Evolutionary conservation across 2,888 invertebrate species (phyloP), one percentile per base, ranked within the genome.

Genomic region (Sphaerophoria taeniata): DNA sequence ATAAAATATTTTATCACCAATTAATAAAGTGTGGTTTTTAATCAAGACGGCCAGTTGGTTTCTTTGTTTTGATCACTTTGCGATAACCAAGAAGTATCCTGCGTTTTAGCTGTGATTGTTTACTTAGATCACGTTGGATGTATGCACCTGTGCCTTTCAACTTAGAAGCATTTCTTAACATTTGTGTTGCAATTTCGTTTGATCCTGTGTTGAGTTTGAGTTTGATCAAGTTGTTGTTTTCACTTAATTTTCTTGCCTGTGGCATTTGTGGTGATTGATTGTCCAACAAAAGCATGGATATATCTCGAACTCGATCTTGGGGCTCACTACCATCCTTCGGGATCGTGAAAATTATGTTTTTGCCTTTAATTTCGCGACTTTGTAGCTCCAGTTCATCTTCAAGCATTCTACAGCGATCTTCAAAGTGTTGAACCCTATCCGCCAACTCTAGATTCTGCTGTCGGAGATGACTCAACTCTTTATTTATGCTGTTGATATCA

Each of bases 1-100:
- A 39, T 63, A 47, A 63, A 45, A 63, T 9, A 33, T 31, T 47
- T 31, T 61, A 33, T 24, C 47, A 3, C 33, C 14, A 63, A 47
- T n/a, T 12, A 47, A 2, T 47, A 55, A n/a, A 6, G 6, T 31
- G 11, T 33, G n/a, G 12, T 65, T 65, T 34, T 47, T 65, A 2
- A 65, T 34, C 0, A 2, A 1, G 3, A 67, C 36, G 0, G 24
- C 11, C 51, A 12, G 36, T 24, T 36, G 67, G 47, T 7, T 49
- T 49, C 5, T 6, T 34, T 39, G 36, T 14, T 43, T 53, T 53
- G 4, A 53, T 31, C 24, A 16, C 39, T 43, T 67, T 53, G 6
- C 16, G 36, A 67, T 36, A 49, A 6, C 16, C 16, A 12, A 67
- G 65, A 4, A 67, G 39, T 6, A 67, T 69, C 2, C 31, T 3